Conservation (phyloP, 2,888 invertebrate species). For the Philopedon plagiatum region DNA sequence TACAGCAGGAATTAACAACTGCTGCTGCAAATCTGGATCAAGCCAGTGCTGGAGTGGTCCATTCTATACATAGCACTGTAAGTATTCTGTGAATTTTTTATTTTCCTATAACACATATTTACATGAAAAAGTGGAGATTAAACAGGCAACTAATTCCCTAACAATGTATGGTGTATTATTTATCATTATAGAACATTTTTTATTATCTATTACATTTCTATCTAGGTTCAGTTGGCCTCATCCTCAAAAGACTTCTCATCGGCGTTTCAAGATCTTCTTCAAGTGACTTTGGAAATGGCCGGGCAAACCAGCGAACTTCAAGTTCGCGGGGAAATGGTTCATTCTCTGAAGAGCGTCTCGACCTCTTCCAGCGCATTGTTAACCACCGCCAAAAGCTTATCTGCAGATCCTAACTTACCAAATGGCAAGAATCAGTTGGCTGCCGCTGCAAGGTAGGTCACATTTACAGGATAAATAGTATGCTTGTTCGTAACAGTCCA, state of each 20-base stretch:
- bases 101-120: no score
- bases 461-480: neutral
- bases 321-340: slow-evolving; percentile 80
- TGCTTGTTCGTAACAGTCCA: no score
- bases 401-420: slow-evolving; percentile 90
- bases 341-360: slow-evolving; percentile 89
- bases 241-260: slow-evolving; percentile 84
- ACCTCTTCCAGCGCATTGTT: slow-evolving; percentile 89
- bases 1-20: slow-evolving; percentile 87
- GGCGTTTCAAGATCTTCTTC: slow-evolving; percentile 84
- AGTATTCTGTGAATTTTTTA: no score
- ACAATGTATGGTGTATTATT: no score
- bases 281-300: slow-evolving; percentile 88
- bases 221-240: slow-evolving; percentile 76
- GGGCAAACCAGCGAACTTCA: slow-evolving; percentile 84
- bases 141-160: no score
- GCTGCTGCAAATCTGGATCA: slow-evolving; percentile 89
- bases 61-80: slow-evolving; percentile 78
- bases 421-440: slow-evolving; percentile 92
- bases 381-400: slow-evolving; percentile 89
- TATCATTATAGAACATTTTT: no score
- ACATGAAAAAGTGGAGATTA: no score
- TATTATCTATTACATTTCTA: neutral
- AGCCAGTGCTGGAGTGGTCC: slow-evolving; percentile 87
- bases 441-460: slow-evolving; percentile 76